Conservation (phyloP, 2,888 invertebrate species). For the Calliphora vomitoria region DNA sequence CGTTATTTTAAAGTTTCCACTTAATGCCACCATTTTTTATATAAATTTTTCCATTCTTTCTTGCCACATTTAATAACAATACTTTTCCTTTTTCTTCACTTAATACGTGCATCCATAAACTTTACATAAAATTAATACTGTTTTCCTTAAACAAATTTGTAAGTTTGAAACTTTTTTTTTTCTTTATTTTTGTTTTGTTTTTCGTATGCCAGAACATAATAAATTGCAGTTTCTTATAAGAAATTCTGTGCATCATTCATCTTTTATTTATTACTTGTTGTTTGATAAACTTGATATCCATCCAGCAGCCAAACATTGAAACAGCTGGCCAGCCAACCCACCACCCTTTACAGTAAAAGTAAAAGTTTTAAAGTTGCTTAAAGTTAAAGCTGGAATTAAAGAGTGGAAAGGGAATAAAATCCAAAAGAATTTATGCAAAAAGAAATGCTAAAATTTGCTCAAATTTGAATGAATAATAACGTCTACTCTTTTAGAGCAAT, state of each 20-base stretch:
- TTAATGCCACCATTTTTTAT: neutral
- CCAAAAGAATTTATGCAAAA: too few species aligned
- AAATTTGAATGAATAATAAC: too few species aligned
- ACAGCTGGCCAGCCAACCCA: neutral
- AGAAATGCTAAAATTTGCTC: too few species aligned
- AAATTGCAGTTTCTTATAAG: conserved; percentile 1
- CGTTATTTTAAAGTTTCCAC: neutral
- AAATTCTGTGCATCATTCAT: neutral
- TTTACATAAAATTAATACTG: too few species aligned
- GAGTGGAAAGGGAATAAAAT: too few species aligned
- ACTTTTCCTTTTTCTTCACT: too few species aligned
- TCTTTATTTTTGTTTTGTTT: neutral
- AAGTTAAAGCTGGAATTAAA: too few species aligned
- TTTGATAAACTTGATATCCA: neutral
- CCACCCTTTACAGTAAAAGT: neutral
- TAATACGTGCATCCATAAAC: too few species aligned
- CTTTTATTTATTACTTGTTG: neutral
- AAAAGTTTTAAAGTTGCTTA: neutral
- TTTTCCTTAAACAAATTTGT: too few species aligned
- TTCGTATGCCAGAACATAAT: neutral
- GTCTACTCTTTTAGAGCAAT: too few species aligned
- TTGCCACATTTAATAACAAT: too few species aligned
- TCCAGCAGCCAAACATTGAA: neutral
- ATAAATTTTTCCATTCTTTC: too few species aligned
- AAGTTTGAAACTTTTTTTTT: neutral